Evolutionary conservation across 2,888 invertebrate genomes (phyloP), one percentile per base, ranked within the genome.

Genomic region (Boloria selene): DNA sequence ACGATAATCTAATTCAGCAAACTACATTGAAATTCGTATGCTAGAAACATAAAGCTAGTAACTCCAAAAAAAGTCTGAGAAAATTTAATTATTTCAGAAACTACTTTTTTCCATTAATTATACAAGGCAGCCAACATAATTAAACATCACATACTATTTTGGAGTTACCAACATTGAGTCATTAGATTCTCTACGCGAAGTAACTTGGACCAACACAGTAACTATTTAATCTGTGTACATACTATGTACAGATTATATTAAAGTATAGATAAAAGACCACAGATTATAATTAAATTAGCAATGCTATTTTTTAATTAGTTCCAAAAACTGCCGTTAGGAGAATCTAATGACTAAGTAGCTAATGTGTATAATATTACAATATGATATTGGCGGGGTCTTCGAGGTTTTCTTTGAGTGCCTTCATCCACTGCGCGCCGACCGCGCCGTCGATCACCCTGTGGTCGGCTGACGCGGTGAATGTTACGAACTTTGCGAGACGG

Each of bases 401-500:
- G 73, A 99, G 90, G 82, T 95, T 96, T 69, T 95, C 95, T 77
- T 96, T 96, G 93, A 99, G 98, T 61, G 96, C 96, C 78, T 96
- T 94, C 80, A 99, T 94, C 98, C 98, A 99, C 83, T 96, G 95
- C 2, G 99, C 99, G 63, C 98, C 99, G 4, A 99, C 96, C 74
- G 99, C 99, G 58, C 99, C 99, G 87, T 99, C 99, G 7, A 99
- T 97, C 26, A 98, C 98, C 78, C 99, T 94, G 87, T 99, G 99
- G 91, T 99, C 99, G 78, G 98, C 98, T 74, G 99, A 98, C 70
- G 99, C 93, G 17, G 99, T 99, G 68, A 98, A 98, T 51, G 95
- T 95, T 92, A 99, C 94, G 81, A 96, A 95, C 74, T 96, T 95
- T 2, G 95, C 95, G 75, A 93, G 92, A 74, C 93, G 94, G 87